Conservation (phyloP, 2,113 vertebrate genomes). For the Pandion haliaetus region DNA sequence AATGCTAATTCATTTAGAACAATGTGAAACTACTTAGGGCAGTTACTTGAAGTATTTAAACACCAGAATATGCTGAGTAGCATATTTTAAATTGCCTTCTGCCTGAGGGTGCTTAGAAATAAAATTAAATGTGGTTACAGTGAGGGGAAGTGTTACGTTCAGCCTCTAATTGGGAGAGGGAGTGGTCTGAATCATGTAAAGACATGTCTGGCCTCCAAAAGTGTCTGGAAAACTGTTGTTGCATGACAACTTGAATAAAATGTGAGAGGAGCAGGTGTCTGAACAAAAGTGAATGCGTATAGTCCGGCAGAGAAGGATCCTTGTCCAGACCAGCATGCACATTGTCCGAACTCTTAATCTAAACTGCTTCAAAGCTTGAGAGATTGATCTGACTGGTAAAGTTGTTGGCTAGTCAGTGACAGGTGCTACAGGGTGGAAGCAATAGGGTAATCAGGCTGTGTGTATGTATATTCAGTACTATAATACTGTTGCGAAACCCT, state of each 20-base stretch:
- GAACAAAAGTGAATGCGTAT: background rate
- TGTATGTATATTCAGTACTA: background rate
- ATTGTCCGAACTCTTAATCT: background rate
- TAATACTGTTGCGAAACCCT: background rate
- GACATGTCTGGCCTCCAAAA: constrained; percentile 1
- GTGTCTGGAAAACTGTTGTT: background rate
- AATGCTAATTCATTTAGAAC: constrained; percentile 40
- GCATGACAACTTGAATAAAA: background rate
- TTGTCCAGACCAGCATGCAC: background rate
- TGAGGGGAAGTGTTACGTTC: background rate
- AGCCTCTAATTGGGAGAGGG: constrained; percentile 20
- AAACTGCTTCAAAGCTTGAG: background rate
- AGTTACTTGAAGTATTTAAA: constrained; percentile 34
- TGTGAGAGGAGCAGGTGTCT: constrained; percentile 14
- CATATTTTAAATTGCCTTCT: constrained; percentile 7
- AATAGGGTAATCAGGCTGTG: background rate
- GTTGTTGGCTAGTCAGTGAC: background rate
- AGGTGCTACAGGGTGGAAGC: background rate
- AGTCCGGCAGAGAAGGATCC: background rate
- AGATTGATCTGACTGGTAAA: background rate
- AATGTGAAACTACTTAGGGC: constrained; percentile 37
- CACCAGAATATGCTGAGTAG: constrained; percentile 18
- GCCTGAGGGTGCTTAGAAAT: constrained; percentile 18
- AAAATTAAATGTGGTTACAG: constrained; percentile 31
- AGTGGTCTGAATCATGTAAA: constrained; percentile 25